A percentile compares a stretch with the other conserved stretches of the same genome.
phyloP scores from a whole-genome alignment of 1,140 invertebrate genomes.

The Zaprionus camerounensis region DNA sequence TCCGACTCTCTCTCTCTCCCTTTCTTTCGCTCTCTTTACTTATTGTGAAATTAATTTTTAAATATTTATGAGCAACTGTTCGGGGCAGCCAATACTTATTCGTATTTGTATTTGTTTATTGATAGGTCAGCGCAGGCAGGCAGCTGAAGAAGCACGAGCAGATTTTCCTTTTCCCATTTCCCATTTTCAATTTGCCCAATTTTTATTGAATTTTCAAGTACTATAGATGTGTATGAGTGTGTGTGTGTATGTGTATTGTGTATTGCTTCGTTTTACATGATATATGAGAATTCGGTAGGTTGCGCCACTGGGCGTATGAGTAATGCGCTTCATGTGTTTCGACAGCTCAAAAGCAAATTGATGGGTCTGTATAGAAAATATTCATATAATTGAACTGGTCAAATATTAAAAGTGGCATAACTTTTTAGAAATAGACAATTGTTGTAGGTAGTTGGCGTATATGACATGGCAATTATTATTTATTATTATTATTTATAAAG shows the following conservation, averaged over 20 bases:
- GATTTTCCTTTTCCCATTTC: not conserved
- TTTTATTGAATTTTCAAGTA: conserved; percentile 69
- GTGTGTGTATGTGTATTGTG: conserved; percentile 36
- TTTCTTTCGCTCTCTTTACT: conserved; percentile 28
- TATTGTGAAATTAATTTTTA: conserved; percentile 83
- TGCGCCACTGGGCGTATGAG: conserved; percentile 72
- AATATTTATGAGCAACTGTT: conserved; percentile 74
- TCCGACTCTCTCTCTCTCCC: not conserved
- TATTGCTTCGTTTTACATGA: conserved; percentile 53
- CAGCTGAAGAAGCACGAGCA: not conserved
- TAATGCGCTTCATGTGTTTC: conserved; percentile 67
- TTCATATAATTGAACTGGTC: not conserved
- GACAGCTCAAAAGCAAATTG: conserved; percentile 12
- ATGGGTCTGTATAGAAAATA: not conserved
- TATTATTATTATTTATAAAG: no score
- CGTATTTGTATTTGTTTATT: conserved; percentile 61
- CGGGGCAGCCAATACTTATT: conserved; percentile 18
- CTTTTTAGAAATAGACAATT: no score
- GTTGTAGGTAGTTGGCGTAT: no score
- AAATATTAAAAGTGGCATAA: not conserved
- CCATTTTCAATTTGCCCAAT: conserved; percentile 53
- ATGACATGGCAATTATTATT: no score
- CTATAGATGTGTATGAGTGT: not conserved
- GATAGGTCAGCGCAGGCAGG: conserved; percentile 22
- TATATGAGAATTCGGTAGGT: conserved; percentile 55